phyloP scores from a whole-genome alignment of 1,140 invertebrate genomes.

The Galleria mellonella region DNA sequence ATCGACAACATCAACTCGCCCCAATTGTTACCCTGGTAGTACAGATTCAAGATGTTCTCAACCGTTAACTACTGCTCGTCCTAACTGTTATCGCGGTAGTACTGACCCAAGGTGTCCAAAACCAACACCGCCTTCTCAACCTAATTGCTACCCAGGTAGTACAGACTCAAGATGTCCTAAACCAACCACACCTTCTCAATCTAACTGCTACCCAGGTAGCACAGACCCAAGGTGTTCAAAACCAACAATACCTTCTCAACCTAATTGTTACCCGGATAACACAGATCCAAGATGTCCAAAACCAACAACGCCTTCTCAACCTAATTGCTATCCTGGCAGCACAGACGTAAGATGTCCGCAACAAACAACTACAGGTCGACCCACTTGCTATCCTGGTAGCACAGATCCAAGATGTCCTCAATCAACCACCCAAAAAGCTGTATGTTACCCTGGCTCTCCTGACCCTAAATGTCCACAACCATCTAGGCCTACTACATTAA shows the following conservation, averaged over 20 bases:
- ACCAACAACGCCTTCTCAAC: conserved; percentile 21
- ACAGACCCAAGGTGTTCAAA: conserved; percentile 45
- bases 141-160: conserved; percentile 61
- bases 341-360: conserved; percentile 51
- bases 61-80: conserved; percentile 23
- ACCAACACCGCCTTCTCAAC: conserved; percentile 27
- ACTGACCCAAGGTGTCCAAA: conserved; percentile 53
- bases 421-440: conserved; percentile 7
- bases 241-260: conserved; percentile 18
- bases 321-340: conserved; percentile 41
- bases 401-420: conserved; percentile 55
- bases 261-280: conserved; percentile 29
- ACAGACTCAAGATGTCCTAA: conserved; percentile 63
- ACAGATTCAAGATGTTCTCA: conserved; percentile 61
- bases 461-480: conserved; percentile 6
- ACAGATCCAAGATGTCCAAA: conserved; percentile 50
- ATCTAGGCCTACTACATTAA: conserved; percentile 7
- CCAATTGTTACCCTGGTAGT: conserved; percentile 23
- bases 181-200: conserved; percentile 30
- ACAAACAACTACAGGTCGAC: conserved; percentile 21
- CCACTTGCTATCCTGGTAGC: conserved; percentile 32
- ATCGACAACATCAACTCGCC: conserved; percentile 17
- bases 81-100: conserved; percentile 32
- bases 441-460: conserved; percentile 22
- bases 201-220: conserved; percentile 43